phyloP scores from a whole-genome alignment of 2,888 invertebrate genomes.

The Deilephila elpenor region DNA sequence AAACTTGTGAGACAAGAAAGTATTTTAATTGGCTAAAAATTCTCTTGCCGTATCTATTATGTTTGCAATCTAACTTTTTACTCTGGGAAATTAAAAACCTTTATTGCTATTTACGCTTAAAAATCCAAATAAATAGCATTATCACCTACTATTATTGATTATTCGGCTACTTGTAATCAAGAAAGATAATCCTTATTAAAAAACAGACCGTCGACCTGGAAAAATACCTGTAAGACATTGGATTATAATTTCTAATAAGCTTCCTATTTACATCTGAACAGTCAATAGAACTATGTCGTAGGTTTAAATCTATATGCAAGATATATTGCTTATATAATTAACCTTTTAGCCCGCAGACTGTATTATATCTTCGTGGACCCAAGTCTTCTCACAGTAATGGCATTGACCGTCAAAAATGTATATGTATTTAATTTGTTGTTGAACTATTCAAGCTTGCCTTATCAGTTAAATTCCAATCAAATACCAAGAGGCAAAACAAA shows the following conservation, averaged over 20 bases:
- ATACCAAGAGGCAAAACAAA: slow-evolving; percentile 54
- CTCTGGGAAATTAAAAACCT: neutral
- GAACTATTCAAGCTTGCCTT: slow-evolving; percentile 15
- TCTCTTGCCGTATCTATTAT: neutral
- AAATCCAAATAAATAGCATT: neutral
- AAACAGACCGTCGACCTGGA: neutral
- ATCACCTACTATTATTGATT: neutral
- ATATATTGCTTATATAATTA: neutral
- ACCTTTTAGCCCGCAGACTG: neutral
- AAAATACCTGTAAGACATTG: neutral
- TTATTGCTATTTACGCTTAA: neutral
- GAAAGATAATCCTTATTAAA: neutral
- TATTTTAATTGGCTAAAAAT: neutral
- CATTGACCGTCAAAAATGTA: neutral
- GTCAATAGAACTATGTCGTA: neutral
- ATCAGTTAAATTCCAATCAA: slow-evolving; percentile 54
- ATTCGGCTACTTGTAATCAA: neutral
- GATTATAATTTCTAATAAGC: neutral
- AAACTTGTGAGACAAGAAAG: neutral
- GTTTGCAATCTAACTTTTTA: neutral
- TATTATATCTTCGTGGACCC: neutral
- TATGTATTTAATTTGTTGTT: slow-evolving; percentile 31
- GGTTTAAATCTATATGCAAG: neutral
- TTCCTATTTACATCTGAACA: neutral
- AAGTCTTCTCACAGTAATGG: neutral